Percentiles rank a stretch among this genome's conserved stretches.
Conservation (phyloP, 2,797 vertebrate species). For the Thaleichthys pacificus region DNA sequence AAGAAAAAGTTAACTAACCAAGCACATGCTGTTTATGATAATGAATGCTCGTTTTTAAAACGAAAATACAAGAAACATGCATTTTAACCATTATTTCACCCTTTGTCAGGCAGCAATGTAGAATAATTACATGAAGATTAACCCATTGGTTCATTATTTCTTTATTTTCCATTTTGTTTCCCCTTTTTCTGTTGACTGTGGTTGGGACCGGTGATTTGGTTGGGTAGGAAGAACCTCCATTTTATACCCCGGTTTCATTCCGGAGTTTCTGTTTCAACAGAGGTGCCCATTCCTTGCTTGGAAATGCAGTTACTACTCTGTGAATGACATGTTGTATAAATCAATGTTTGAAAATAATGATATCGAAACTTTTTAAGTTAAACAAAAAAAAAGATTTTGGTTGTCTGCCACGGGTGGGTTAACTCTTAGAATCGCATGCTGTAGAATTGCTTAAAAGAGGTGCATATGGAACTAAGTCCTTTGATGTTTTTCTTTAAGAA, state of each 20-base stretch:
- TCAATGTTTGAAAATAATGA: conserved; percentile 99
- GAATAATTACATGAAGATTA: conserved; percentile 77
- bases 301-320: conserved; percentile 93
- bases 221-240: conserved; percentile 64
- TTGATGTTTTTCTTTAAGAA: conserved; percentile 95
- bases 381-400: conserved; percentile 82
- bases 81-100: conserved; percentile 75
- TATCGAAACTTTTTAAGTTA: conserved; percentile 99
- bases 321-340: conserved; percentile 99
- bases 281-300: conserved; percentile 81
- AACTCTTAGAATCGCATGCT: conserved; percentile 99
- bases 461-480: conserved; percentile 96
- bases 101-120: conserved; percentile 73
- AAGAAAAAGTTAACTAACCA: conserved; percentile 82
- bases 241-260: conserved; percentile 61
- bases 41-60: conserved; percentile 80
- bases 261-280: conserved; percentile 71
- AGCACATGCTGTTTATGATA: conserved; percentile 83
- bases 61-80: conserved; percentile 60
- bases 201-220: conserved; percentile 64
- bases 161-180: conserved; percentile 42
- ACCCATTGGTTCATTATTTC: conserved; percentile 68
- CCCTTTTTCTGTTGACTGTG: conserved; percentile 62
- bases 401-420: conserved; percentile 98
- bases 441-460: conserved; percentile 98